These are phyloP conservation scores for Engystomops pustulosus DNA, from an alignment of 2,113 vertebrate species.

Conservation along the genomic window DNA sequence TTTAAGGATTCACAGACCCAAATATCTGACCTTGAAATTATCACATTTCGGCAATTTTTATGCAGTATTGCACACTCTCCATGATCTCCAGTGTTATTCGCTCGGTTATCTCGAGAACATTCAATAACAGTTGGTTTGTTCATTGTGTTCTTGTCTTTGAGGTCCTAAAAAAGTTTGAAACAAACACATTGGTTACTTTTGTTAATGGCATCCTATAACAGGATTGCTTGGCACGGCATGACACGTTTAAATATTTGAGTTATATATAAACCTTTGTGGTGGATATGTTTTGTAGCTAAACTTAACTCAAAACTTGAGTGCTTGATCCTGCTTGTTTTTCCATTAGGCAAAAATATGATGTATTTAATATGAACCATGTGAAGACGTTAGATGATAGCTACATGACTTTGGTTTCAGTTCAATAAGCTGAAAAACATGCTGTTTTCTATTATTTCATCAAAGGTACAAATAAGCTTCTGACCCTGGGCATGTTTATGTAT, in stretches of 20 bases:
- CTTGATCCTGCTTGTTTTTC: conserved; percentile 56
- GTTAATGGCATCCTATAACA: conserved; percentile 47
- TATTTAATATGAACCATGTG: conserved; percentile 58
- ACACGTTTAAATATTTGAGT: conserved; percentile 50
- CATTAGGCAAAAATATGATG: conserved; percentile 51
- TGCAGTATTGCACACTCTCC: conserved; percentile 2
- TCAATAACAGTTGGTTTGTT: conserved; percentile 22
- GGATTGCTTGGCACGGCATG: conserved; percentile 35
- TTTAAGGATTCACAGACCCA: neutral
- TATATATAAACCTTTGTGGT: conserved; percentile 54
- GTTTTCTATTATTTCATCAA: conserved; percentile 56
- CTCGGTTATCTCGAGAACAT: neutral
- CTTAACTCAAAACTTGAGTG: conserved; percentile 22
- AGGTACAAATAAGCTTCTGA: conserved; percentile 37
- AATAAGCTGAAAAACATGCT: conserved; percentile 32
- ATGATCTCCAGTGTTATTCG: neutral
- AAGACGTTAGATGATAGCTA: conserved; percentile 35
- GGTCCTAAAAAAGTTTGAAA: conserved; percentile 28
- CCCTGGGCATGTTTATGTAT: conserved; percentile 46
- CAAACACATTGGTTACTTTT: conserved; percentile 47
- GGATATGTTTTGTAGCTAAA: conserved; percentile 54
- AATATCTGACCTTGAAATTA: conserved; percentile 24
- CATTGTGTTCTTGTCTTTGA: conserved; percentile 18
- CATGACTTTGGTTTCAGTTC: conserved; percentile 19
- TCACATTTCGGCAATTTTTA: neutral